Evolutionary conservation across 1,140 invertebrate species (phyloP), one percentile per base, ranked within the genome.

Genomic region (Drosophila eugracilis): DNA sequence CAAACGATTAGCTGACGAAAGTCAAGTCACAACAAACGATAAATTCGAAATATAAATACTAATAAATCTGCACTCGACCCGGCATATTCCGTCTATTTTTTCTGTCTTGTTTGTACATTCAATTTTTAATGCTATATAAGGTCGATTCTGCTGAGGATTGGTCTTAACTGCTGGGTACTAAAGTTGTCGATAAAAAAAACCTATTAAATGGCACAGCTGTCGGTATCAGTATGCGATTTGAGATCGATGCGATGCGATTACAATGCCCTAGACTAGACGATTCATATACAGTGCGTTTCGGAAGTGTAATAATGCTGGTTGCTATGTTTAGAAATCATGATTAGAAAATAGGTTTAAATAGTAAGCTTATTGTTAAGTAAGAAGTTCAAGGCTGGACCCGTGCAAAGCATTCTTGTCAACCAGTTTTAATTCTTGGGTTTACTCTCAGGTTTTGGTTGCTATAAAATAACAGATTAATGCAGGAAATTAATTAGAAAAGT

Each of bases 1-100:
- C 44, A 32, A 44, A 10, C 49, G 30, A 17, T 17, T 53, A 41
- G 34, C 50, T 39, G 34, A 24, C 22, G 22, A 34, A 48, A 47
- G 28, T 28, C 19, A 4, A 50, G 44, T 48, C 63, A 66, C 45
- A 67, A 65, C 60, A 65, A 52, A 50, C 44, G 9, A 67, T 41
- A 67, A 50, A 52, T 67, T 49, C 15, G 3, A 34, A 67, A 65
- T 66, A 66, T 65, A 41, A 65, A 65, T 10, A 65, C 7, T 32
- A 65, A 49, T 66, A 49, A 50, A 21, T 50, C 59, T 30, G 1
- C 42, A 48, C 58, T 62, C 12, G 30, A 42, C 37, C 15, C 4
- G 37, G 10, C 6, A 24, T 15, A n/a, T 21, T 19, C 12, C 55
- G 9, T 2, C 7, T 22, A 10, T 9, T n/a, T n/a, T n/a, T n/a